Percentiles rank a stretch among this genome's conserved stretches.
phyloP scores from a whole-genome alignment of 2,888 invertebrate species.

The Hermaeophaga mercurialis region DNA sequence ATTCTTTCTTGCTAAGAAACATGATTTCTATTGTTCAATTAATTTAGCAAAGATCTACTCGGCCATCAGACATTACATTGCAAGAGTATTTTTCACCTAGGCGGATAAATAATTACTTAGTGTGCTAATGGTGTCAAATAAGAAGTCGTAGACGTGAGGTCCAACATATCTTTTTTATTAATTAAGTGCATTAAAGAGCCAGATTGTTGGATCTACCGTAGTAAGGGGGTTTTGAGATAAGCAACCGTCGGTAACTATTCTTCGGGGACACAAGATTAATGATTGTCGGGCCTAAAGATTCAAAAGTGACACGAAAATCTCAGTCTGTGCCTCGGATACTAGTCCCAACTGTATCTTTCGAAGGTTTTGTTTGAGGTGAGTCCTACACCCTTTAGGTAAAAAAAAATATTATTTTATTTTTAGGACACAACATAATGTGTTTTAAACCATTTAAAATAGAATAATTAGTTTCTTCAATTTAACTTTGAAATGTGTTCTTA shows the following conservation, averaged over 20 bases:
- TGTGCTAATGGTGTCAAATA: slow-evolving; percentile 36
- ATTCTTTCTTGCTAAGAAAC: too few relatives aligned
- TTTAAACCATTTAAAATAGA: too few relatives aligned
- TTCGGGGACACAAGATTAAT: slow-evolving; percentile 56
- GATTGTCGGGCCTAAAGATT: slow-evolving; percentile 57
- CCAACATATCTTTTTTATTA: slow-evolving; percentile 51
- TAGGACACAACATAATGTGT: too few relatives aligned
- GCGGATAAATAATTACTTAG: slow-evolving; percentile 28
- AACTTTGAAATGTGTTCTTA: too few relatives aligned
- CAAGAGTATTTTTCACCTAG: slow-evolving; percentile 13
- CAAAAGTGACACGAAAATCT: slow-evolving; percentile 61
- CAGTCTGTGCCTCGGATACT: slow-evolving; percentile 55
- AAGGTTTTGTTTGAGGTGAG: slow-evolving; percentile 54
- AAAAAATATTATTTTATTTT: too few relatives aligned
- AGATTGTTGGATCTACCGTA: slow-evolving; percentile 47
- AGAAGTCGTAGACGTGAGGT: slow-evolving; percentile 41
- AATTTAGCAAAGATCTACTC: too few relatives aligned
- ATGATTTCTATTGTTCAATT: too few relatives aligned
- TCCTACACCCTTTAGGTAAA: slow-evolving; percentile 43
- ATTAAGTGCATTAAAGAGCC: slow-evolving; percentile 52
- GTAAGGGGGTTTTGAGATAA: slow-evolving; percentile 48
- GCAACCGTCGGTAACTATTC: slow-evolving; percentile 48
- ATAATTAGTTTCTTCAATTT: too few relatives aligned
- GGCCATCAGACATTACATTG: too few relatives aligned
- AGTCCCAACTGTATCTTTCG: slow-evolving; percentile 54